These are phyloP conservation scores for Spondyliosoma cantharus DNA, from an alignment of 2,797 vertebrate species.

Conservation along the genomic window DNA sequence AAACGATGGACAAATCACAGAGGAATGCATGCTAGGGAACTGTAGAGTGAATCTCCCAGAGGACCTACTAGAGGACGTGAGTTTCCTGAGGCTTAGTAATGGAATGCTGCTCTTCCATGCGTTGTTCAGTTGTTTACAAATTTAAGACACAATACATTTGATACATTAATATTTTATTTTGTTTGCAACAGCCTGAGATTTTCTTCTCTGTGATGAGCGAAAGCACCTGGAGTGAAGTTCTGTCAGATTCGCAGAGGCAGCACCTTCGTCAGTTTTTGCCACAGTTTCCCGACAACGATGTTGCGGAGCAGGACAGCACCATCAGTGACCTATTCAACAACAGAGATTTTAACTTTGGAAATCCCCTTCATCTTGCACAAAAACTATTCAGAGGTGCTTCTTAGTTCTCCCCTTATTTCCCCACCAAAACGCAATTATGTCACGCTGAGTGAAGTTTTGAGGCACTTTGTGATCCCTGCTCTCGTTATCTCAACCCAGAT, in stretches of 20 bases:
- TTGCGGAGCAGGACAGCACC: slow-evolving; percentile 87
- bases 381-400: slow-evolving; percentile 92
- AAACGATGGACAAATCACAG: slow-evolving; percentile 87
- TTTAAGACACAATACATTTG: not conserved
- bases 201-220: slow-evolving; percentile 96
- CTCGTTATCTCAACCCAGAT: slow-evolving; percentile 80
- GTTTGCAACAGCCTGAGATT: slow-evolving; percentile 89
- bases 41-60: slow-evolving; percentile 92
- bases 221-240: slow-evolving; percentile 92
- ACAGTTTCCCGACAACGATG: slow-evolving; percentile 86
- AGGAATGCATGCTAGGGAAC: slow-evolving; percentile 93
- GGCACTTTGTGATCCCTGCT: not conserved
- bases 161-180: slow-evolving; percentile 4
- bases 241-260: slow-evolving; percentile 90
- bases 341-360: slow-evolving; percentile 93
- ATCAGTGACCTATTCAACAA: slow-evolving; percentile 89
- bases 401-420: not conserved
- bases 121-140: not conserved
- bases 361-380: slow-evolving; percentile 94
- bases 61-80: slow-evolving; percentile 95
- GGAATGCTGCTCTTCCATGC: not conserved
- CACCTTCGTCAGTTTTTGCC: slow-evolving; percentile 94
- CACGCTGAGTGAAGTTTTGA: not conserved
- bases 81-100: slow-evolving; percentile 47
- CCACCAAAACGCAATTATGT: not conserved